Conservation (phyloP, 2,888 invertebrate genomes). For the Caenorhabditis afra region DNA sequence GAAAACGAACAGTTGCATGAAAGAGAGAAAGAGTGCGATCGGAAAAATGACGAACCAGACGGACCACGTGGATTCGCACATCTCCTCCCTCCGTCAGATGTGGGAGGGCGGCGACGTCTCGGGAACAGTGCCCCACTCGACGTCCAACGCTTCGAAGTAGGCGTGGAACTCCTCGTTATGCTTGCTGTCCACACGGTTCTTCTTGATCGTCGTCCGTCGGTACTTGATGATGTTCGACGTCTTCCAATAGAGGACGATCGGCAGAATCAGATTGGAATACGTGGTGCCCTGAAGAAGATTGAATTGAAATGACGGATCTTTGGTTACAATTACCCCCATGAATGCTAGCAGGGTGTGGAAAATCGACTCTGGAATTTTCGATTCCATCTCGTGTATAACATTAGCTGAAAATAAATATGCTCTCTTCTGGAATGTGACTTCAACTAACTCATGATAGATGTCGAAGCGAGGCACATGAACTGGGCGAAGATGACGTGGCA, state of each 20-base stretch:
- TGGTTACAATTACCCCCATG: constrained; percentile 16
- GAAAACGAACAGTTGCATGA: constrained; percentile 38
- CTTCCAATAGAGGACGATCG: constrained; percentile 7
- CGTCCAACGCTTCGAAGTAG: neutral
- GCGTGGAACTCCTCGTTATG: neutral
- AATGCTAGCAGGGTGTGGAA: constrained; percentile 3
- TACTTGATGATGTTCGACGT: constrained; percentile 1
- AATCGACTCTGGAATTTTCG: neutral
- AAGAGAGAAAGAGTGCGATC: constrained; percentile 28
- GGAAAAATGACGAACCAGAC: constrained; percentile 25
- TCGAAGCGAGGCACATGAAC: constrained; percentile 7
- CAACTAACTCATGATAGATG: constrained; percentile 15
- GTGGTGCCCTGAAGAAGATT: constrained; percentile 34
- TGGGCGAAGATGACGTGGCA: constrained; percentile 15
- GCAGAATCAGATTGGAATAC: constrained; percentile 22
- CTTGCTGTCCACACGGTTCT: no score
- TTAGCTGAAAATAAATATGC: constrained; percentile 5
- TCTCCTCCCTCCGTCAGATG: constrained; percentile 12
- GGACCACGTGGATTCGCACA: constrained; percentile 14
- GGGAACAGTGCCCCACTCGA: neutral
- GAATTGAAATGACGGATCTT: neutral
- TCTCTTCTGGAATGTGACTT: neutral
- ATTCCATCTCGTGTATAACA: neutral
- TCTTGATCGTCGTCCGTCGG: constrained; percentile 1
- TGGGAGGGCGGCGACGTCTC: constrained; percentile 12